Conservation (phyloP, 2,113 vertebrate genomes). For the Stegostoma tigrinum region DNA sequence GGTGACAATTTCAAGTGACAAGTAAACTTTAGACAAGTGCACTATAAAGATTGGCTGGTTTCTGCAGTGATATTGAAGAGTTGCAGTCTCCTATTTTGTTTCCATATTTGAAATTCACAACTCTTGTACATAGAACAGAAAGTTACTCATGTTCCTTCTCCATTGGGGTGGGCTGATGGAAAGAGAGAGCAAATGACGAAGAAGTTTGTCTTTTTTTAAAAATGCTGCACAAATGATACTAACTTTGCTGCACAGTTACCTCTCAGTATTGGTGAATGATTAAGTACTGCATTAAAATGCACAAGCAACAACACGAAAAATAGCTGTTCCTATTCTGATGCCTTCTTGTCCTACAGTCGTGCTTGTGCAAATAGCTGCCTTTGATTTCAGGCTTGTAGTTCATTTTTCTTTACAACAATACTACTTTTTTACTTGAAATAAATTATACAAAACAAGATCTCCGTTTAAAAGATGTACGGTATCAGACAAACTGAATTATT, state of each 20-base stretch:
- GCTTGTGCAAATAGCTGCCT: neutral
- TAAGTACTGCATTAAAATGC: neutral
- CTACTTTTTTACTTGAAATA: neutral
- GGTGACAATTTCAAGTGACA: too few species aligned
- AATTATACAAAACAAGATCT: neutral
- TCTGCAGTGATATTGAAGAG: too few species aligned
- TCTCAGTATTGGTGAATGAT: neutral
- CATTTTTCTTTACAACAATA: neutral
- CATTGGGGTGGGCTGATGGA: too few species aligned
- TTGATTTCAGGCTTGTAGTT: neutral
- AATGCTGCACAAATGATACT: neutral
- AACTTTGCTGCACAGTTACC: neutral
- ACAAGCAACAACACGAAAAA: neutral
- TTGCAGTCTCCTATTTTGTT: too few species aligned
- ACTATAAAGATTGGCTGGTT: too few species aligned
- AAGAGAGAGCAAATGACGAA: neutral
- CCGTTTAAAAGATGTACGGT: neutral
- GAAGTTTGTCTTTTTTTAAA: neutral
- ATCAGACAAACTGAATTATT: neutral
- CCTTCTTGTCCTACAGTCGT: neutral
- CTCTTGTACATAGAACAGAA: too few species aligned
- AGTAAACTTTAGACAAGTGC: too few species aligned
- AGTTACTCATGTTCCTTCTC: too few species aligned
- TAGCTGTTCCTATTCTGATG: neutral
- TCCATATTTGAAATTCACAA: too few species aligned